Conservation (phyloP, 1,140 invertebrate genomes). For the Prorops nasuta region DNA sequence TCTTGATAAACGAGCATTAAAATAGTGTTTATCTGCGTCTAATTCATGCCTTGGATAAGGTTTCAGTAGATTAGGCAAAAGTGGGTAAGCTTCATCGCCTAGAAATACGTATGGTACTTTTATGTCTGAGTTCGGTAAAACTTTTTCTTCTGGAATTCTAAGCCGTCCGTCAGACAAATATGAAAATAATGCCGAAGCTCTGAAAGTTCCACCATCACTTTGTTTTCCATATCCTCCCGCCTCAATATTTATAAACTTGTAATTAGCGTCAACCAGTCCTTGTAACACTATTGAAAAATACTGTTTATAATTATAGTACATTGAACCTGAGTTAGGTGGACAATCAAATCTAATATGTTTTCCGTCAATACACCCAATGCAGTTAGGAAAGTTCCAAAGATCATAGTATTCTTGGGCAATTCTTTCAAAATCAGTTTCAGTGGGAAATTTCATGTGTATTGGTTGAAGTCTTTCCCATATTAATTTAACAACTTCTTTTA, state of each 20-base stretch:
- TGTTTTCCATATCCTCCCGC: slow-evolving; percentile 37
- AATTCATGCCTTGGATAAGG: not conserved
- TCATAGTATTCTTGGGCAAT: slow-evolving; percentile 34
- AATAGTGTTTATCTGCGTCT: not conserved
- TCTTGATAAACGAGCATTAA: slow-evolving; percentile 39
- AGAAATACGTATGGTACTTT: not conserved
- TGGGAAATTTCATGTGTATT: slow-evolving; percentile 20
- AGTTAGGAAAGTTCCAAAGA: slow-evolving; percentile 43
- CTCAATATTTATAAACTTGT: slow-evolving; percentile 38
- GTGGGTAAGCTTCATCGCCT: not conserved
- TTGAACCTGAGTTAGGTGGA: slow-evolving; percentile 20
- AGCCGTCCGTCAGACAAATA: too few relatives aligned
- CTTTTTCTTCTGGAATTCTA: not conserved
- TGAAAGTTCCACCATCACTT: slow-evolving; percentile 39
- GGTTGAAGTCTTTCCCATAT: slow-evolving; percentile 21
- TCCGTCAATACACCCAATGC: slow-evolving; percentile 39
- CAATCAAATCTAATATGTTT: slow-evolving; percentile 40
- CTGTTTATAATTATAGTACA: slow-evolving; percentile 29
- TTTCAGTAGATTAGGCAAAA: not conserved
- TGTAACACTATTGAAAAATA: slow-evolving; percentile 36
- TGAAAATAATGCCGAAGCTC: slow-evolving; percentile 10
- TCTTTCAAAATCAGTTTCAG: slow-evolving; percentile 32
- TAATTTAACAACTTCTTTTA: slow-evolving; percentile 20
- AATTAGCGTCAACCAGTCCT: slow-evolving; percentile 35
- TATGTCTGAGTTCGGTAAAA: not conserved